Conservation (phyloP, 2,888 invertebrate genomes). For the Platycheirus albimanus region DNA sequence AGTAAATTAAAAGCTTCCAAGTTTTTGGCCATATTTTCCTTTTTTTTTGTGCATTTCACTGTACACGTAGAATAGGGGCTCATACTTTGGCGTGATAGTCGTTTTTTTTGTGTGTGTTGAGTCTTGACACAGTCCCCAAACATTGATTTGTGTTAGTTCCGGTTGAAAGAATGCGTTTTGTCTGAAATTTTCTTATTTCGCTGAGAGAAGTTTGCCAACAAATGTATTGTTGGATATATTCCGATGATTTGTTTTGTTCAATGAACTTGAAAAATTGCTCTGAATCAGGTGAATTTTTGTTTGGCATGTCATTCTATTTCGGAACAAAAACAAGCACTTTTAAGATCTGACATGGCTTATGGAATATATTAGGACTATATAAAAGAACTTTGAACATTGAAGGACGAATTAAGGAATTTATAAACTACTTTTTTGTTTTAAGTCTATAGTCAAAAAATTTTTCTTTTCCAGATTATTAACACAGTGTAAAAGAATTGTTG, state of each 20-base stretch:
- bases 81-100: conserved; percentile 12
- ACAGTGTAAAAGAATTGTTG: too few relatives aligned
- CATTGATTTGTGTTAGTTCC: conserved; percentile 71
- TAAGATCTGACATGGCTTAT: not conserved
- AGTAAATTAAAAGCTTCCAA: conserved; percentile 74
- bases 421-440: too few relatives aligned
- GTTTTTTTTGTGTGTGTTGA: conserved; percentile 33
- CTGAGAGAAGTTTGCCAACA: conserved; percentile 40
- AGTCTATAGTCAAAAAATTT: too few relatives aligned
- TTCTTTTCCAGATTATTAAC: too few relatives aligned
- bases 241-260: conserved; percentile 23
- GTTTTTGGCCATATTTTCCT: conserved; percentile 61
- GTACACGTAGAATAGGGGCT: conserved; percentile 1
- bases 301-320: conserved; percentile 27
- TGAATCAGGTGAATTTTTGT: conserved; percentile 36
- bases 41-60: conserved; percentile 18
- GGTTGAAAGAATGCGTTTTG: conserved; percentile 63
- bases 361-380: too few relatives aligned
- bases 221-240: conserved; percentile 8
- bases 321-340: not conserved
- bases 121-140: conserved; percentile 55
- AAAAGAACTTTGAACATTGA: too few relatives aligned
- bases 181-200: conserved; percentile 2
- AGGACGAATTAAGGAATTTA: too few relatives aligned
- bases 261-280: conserved; percentile 42